phyloP scores from a whole-genome alignment of 2,888 invertebrate species.

The Eudemis profundana region DNA sequence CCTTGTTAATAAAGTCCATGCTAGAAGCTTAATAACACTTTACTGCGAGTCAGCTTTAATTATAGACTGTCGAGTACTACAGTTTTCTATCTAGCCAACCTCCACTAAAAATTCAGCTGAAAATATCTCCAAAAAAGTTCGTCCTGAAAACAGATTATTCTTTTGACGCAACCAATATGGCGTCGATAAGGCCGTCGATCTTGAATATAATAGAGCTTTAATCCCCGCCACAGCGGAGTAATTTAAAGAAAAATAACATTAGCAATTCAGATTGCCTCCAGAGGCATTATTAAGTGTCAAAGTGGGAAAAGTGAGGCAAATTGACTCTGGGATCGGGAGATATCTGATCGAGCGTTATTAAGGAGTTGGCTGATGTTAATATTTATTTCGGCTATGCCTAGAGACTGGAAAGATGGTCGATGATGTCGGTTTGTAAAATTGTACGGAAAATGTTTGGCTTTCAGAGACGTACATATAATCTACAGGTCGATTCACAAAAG shows the following conservation, averaged over 20 bases:
- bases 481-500: too few species aligned
- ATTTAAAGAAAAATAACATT: constrained; percentile 85
- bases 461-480: too few species aligned
- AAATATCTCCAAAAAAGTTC: constrained; percentile 48
- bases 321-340: constrained; percentile 41
- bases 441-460: too few species aligned
- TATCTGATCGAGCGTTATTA: constrained; percentile 37
- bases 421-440: too few species aligned
- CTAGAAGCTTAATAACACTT: background rate
- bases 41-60: background rate
- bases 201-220: constrained; percentile 77
- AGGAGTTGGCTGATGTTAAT: background rate
- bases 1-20: too few species aligned
- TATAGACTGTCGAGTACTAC: background rate
- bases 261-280: constrained; percentile 81
- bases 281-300: constrained; percentile 80
- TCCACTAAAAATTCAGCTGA: background rate
- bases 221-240: constrained; percentile 73
- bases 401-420: background rate
- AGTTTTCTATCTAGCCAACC: background rate
- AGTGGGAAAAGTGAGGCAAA: constrained; percentile 65
- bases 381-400: background rate
- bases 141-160: constrained; percentile 38
- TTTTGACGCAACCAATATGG: constrained; percentile 57
- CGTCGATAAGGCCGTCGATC: constrained; percentile 72